Base-by-base conservation (phyloP, 2,797 vertebrate genomes). In the Sebastes diploproa region DNA sequence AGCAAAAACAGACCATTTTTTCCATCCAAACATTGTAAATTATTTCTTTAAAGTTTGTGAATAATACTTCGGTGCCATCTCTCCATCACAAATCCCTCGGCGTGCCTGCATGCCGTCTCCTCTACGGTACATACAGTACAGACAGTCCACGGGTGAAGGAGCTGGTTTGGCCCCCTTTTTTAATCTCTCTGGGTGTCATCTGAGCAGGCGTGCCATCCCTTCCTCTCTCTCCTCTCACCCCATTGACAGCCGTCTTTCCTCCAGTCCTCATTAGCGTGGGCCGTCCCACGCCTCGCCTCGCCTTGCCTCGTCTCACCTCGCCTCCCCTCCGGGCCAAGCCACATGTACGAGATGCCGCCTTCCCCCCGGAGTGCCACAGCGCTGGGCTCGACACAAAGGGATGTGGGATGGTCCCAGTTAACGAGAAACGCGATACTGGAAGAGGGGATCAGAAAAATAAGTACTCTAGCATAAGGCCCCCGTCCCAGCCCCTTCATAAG, bases 401-500 rank as follows among this genome's bases (percentile, higher is more conserved):
- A 84, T 60, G 78, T 81, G 80, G 86, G 90, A 89, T 63, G 84
- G 81, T 89, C 82, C 72, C 69, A 77, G 84, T 91, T 94, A 92
- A 93, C 65, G 77, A 91, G 91, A 92, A 91, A 95, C 76, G 67
- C 13, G 72, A 94, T 92, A 89, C 91, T 72, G 77, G 92, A 90
- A 90, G 83, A 90, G 84, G 87, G 88, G 87, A 93, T 90, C 75
- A 82, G 86, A 89, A 86, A 88, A 93, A 88, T 92, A 94, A 95
- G 93, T 94, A 89, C 83, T 95, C 90, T 89, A 94, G 91, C 94
- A 95, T 94, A 81, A 93, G 92, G 84, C 75, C 81, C 82, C 82
- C n/a, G 70, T 81, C 85, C 78, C 89, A 71, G 80, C 63, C 77
- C 20, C 84, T 92, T 90, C 92, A 94, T 94, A 94, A 95, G 91